Percentiles rank a stretch among this genome's conserved stretches.
phyloP scores from a whole-genome alignment of 2,797 vertebrate species.

The Melanotaenia nigrans region DNA sequence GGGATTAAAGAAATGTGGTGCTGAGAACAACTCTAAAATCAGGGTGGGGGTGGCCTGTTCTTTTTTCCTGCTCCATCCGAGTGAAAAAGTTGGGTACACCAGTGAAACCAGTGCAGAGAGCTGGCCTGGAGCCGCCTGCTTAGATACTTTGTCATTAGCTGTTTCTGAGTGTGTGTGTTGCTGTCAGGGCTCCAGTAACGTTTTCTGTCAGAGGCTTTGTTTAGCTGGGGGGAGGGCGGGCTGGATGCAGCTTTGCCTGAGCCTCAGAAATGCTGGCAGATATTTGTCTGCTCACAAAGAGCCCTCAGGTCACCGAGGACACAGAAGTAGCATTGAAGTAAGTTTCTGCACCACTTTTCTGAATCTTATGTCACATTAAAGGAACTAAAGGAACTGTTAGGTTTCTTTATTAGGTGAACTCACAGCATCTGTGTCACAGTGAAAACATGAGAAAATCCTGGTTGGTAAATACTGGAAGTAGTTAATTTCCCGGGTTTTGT shows the following conservation, averaged over 20 bases:
- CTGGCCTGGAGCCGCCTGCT: too few species aligned
- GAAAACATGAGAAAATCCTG: background rate
- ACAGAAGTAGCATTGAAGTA: slow-evolving; percentile 3
- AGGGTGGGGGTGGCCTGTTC: too few species aligned
- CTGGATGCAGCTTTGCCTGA: slow-evolving; percentile 41
- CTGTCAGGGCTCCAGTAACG: background rate
- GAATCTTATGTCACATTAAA: background rate
- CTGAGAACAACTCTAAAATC: too few species aligned
- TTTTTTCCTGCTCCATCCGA: too few species aligned
- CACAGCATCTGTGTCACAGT: background rate
- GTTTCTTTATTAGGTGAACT: background rate
- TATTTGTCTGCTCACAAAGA: slow-evolving; percentile 12
- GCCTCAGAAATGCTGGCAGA: slow-evolving; percentile 40
- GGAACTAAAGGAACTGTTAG: background rate
- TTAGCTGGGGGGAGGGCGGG: slow-evolving; percentile 4
- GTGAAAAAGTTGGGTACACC: too few species aligned
- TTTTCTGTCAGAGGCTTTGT: slow-evolving; percentile 13
- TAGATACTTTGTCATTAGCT: background rate
- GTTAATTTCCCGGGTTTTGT: too few species aligned
- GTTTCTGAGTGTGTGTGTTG: background rate
- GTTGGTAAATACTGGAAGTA: too few species aligned
- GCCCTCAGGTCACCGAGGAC: slow-evolving; percentile 57
- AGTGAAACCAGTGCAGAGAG: too few species aligned
- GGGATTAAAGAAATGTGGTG: too few species aligned
- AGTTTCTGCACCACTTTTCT: slow-evolving; percentile 41